phyloP scores from a whole-genome alignment of 2,888 invertebrate genomes.

The Lycocerus yunnanus region DNA sequence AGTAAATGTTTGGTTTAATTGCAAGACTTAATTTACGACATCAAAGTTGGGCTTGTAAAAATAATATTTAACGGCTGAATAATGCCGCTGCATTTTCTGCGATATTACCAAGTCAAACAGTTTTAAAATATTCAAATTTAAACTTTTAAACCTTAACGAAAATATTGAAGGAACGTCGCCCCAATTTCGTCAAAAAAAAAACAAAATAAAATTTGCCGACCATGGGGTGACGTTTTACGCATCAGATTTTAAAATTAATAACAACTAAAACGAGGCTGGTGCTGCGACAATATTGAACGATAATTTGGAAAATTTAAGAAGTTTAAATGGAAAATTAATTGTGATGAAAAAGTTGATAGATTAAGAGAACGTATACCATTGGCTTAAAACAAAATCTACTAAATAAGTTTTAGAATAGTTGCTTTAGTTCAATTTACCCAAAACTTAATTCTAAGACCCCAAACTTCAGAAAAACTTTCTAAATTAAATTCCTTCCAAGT shows the following conservation, averaged over 20 bases:
- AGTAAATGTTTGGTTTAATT: background rate
- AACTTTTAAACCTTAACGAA: background rate
- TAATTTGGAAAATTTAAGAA: background rate
- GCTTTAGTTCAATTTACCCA: constrained; percentile 45
- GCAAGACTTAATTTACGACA: background rate
- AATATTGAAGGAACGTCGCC: background rate
- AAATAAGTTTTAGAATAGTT: constrained; percentile 52
- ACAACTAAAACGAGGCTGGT: no score
- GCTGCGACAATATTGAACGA: no score
- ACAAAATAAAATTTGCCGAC: no score
- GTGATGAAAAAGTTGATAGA: constrained; percentile 20
- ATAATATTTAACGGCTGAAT: background rate
- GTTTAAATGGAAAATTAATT: constrained; percentile 1
- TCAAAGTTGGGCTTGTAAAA: background rate
- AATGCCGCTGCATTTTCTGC: background rate
- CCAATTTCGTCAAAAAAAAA: background rate
- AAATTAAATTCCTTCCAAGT: constrained; percentile 50
- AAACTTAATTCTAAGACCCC: constrained; percentile 45
- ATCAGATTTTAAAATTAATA: no score
- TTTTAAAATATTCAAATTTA: background rate
- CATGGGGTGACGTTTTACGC: no score
- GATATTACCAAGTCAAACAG: background rate
- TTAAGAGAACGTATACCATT: constrained; percentile 13
- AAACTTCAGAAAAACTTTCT: constrained; percentile 49
- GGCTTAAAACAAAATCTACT: constrained; percentile 31